Evolutionary conservation across 2,888 invertebrate genomes (phyloP), one percentile per base, ranked within the genome.

Genomic region (Leucoptera coffeella): DNA sequence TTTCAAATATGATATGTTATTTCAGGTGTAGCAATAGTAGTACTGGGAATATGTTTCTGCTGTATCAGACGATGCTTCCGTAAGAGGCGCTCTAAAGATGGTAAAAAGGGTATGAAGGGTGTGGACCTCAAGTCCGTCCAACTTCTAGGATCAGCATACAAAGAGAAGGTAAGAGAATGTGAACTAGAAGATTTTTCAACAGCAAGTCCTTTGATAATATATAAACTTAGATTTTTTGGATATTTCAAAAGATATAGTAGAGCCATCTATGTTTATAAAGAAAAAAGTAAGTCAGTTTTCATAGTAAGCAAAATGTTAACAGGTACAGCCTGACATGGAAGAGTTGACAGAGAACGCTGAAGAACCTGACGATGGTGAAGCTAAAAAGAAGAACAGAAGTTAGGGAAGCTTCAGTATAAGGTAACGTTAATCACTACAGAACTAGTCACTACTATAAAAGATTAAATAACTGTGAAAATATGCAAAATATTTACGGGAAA

Each of bases 371-470:
- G 91, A 92, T 52, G 89, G 83, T 9, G 91, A 90, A 53, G 82
- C 82, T 46, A 91, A 92, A 69, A 89, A 46, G 88, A 88, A 58
- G 88, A 91, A 57, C 85, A 87, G 54, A 93, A 93, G 62, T 79
- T 99, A 43, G 99, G 99, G 47, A 89, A 91, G 73, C 80, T 99
- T 38, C 97, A 99, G 59, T 99, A 93, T 56, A 97, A 97, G 86
- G 91, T 90, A 65, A 10, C n/a, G n/a, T n/a, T n/a, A n/a, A n/a
- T n/a, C n/a, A n/a, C 17, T 9, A 17, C n/a, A n/a, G n/a, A n/a
- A n/a, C n/a, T n/a, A 17, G 6, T 17, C 5, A 17, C 17, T 17
- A 17, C 8, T 7, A 7, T 17, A 17, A 17, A 17, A 17, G 6
- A 17, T 17, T 17, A n/a, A n/a, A n/a, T n/a, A n/a, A n/a, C n/a